phyloP scores from a whole-genome alignment of 35 echinoderm and acorn worm genomes.

The Ophioderma brevispina region DNA sequence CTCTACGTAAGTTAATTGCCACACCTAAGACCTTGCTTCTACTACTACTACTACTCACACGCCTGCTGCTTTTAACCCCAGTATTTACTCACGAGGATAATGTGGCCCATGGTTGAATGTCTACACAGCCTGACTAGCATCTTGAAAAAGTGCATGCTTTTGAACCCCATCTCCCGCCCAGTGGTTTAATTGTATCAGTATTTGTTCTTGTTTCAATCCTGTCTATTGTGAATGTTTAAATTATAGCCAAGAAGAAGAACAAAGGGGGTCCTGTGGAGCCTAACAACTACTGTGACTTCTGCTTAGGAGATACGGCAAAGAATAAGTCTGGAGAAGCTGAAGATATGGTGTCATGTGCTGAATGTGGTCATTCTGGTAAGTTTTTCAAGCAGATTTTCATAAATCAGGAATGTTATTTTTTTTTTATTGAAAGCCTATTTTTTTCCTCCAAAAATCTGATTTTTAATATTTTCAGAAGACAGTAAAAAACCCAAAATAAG shows the following conservation, averaged over 20 bases:
- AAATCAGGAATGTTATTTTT: too few relatives aligned
- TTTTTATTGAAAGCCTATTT: too few relatives aligned
- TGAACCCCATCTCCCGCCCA: too few relatives aligned
- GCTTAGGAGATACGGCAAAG: slow-evolving; percentile 88
- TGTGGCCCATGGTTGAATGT: neutral
- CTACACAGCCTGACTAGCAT: too few relatives aligned
- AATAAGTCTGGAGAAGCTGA: slow-evolving; percentile 79
- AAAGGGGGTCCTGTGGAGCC: slow-evolving; percentile 64
- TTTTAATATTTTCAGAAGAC: too few relatives aligned
- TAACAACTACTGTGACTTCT: slow-evolving; percentile 99
- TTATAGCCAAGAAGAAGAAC: slow-evolving; percentile 37
- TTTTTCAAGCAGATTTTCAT: too few relatives aligned
- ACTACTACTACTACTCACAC: slow-evolving; percentile 16
- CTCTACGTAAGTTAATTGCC: neutral
- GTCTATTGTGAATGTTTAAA: neutral
- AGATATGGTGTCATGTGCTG: slow-evolving; percentile 93
- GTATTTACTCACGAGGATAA: neutral
- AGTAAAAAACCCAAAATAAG: too few relatives aligned
- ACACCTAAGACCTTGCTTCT: neutral
- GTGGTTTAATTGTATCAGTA: too few relatives aligned
- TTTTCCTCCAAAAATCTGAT: too few relatives aligned
- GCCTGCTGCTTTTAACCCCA: neutral
- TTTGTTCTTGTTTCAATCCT: neutral
- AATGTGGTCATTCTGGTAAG: slow-evolving; percentile 97
- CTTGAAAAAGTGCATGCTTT: too few relatives aligned